Conservation (phyloP, 1,140 invertebrate species). For the Caerostris extrusa region DNA sequence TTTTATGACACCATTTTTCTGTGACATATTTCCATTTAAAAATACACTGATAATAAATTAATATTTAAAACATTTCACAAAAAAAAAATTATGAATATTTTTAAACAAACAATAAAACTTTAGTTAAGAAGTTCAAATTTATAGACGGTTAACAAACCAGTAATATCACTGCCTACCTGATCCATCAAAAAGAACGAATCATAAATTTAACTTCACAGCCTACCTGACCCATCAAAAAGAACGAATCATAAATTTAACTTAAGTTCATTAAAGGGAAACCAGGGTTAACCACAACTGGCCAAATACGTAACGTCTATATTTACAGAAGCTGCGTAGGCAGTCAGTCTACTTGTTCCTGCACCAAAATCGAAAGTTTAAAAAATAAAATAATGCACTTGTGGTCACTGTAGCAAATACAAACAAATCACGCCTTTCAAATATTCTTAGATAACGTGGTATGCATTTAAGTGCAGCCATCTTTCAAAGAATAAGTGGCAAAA, state of each 20-base stretch:
- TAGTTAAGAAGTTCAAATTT: too few species aligned
- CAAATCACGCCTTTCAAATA: neutral
- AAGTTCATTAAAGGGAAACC: neutral
- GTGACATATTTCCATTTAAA: too few species aligned
- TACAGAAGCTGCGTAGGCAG: neutral
- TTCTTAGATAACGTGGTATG: neutral
- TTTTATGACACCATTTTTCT: too few species aligned
- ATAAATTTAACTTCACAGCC: neutral
- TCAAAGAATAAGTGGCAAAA: neutral
- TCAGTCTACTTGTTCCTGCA: neutral
- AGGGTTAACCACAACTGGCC: neutral
- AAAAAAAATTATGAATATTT: too few species aligned
- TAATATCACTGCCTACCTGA: neutral
- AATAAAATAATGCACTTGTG: neutral
- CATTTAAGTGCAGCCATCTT: conserved; percentile 1
- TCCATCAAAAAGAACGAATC: neutral
- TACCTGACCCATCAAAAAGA: neutral
- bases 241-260: neutral
- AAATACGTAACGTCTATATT: neutral
- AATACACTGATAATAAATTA: too few species aligned
- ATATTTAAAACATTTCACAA: too few species aligned
- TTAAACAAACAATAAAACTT: too few species aligned
- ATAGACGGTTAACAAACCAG: neutral
- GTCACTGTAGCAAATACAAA: neutral
- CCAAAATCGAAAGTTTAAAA: neutral